phyloP scores from a whole-genome alignment of 2,113 vertebrate species.

The Numenius arquata region DNA sequence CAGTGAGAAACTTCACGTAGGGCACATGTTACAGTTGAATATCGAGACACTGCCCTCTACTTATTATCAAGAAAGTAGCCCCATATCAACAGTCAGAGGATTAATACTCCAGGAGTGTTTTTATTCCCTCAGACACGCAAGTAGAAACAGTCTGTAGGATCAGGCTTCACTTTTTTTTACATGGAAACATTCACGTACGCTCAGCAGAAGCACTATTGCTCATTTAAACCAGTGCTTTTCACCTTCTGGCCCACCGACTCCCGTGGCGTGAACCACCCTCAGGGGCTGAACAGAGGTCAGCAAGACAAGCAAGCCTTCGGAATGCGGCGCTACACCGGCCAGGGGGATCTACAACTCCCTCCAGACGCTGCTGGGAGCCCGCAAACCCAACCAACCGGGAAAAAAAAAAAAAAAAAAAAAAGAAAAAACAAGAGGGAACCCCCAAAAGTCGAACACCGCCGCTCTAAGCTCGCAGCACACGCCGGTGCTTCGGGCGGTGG shows the following conservation, averaged over 20 bases:
- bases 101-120: accelerated
- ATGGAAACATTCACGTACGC: neutral
- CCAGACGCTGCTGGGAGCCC: neutral
- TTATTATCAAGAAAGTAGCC: neutral
- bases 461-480: neutral
- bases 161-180: accelerated
- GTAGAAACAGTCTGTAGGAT: neutral
- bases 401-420: no score
- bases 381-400: neutral
- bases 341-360: neutral
- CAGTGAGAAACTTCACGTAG: neutral
- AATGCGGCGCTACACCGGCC: neutral
- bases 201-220: neutral
- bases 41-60: neutral
- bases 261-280: neutral
- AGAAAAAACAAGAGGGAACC: accelerated
- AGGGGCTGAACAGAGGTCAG: neutral
- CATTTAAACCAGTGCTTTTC: neutral
- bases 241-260: neutral
- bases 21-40: accelerated
- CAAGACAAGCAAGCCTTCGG: neutral
- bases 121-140: neutral
- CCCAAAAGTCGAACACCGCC: neutral
- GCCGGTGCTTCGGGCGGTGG: neutral
- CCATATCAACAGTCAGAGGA: accelerated